phyloP scores from a whole-genome alignment of 2,113 vertebrate genomes.

The Leucoraja erinaceus region DNA sequence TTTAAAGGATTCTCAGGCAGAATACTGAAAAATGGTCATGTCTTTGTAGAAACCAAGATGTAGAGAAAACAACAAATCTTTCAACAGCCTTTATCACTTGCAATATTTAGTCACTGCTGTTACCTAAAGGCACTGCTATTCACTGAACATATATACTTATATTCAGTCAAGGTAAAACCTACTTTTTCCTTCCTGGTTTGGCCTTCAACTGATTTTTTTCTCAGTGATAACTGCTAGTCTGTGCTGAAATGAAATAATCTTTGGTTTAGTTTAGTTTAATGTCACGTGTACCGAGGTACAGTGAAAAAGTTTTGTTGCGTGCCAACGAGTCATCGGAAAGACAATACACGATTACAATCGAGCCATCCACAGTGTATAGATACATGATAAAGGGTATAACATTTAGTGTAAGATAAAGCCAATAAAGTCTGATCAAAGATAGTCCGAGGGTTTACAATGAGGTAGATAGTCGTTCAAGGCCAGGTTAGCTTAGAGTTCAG shows the following conservation, averaged over 20 bases:
- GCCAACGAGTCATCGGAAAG: no score
- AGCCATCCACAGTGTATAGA: no score
- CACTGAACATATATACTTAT: background rate
- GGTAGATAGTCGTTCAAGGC: no score
- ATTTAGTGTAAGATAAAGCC: no score
- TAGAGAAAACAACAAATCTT: background rate
- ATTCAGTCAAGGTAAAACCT: background rate
- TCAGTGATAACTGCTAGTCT: background rate
- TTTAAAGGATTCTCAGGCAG: conserved; percentile 12
- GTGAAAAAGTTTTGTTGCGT: no score
- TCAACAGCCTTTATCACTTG: background rate
- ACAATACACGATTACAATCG: no score
- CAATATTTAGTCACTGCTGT: background rate
- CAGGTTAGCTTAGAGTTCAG: no score
- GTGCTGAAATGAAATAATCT: background rate
- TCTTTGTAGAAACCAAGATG: background rate
- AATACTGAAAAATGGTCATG: conserved; percentile 1
- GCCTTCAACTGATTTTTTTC: background rate
- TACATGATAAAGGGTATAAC: no score
- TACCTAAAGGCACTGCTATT: background rate
- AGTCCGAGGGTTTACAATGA: no score
- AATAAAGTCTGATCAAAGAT: no score
- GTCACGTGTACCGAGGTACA: no score
- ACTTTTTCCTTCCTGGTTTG: background rate
- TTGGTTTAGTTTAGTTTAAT: no score